Evolutionary conservation across 1,140 invertebrate genomes (phyloP).

Genomic region (Drosophila pallidifrons): DNA sequence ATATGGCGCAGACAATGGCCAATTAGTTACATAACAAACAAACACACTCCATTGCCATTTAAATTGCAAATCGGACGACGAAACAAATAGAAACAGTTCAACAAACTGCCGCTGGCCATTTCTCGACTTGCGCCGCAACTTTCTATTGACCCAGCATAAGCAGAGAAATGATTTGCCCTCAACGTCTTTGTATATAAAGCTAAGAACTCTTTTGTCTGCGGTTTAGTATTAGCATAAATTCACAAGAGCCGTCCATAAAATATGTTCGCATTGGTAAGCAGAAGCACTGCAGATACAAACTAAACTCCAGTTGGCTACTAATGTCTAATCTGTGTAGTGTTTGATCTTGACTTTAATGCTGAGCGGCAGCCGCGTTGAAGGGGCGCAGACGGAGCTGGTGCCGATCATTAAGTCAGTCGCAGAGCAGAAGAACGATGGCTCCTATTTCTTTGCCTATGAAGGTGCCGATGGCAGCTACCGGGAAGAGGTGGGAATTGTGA

Average conservation of each 20-base stretch:
- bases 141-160: slow-evolving; percentile 69
- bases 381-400: slow-evolving; percentile 46
- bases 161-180: slow-evolving; percentile 30
- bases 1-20: slow-evolving; percentile 21
- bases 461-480: slow-evolving; percentile 73
- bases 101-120: slow-evolving; percentile 46
- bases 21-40: slow-evolving; percentile 45
- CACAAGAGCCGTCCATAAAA: slow-evolving; percentile 36
- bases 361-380: slow-evolving; percentile 24
- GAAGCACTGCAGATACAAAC: slow-evolving; percentile 6
- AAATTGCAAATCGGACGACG: slow-evolving; percentile 63
- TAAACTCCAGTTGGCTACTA: not conserved
- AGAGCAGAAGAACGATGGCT: slow-evolving; percentile 74
- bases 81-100: slow-evolving; percentile 63
- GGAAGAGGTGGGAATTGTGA: slow-evolving; percentile 72
- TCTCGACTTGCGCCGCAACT: slow-evolving; percentile 50
- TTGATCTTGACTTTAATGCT: slow-evolving; percentile 18
- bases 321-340: not conserved
- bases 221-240: slow-evolving; percentile 74
- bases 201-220: slow-evolving; percentile 58
- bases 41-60: slow-evolving; percentile 43
- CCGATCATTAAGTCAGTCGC: slow-evolving; percentile 66
- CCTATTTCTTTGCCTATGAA: slow-evolving; percentile 76
- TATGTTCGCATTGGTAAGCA: slow-evolving; percentile 77
- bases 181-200: slow-evolving; percentile 63